Evolutionary conservation across 1,140 invertebrate genomes (phyloP).

Genomic region (Pseudoatta argentina): DNA sequence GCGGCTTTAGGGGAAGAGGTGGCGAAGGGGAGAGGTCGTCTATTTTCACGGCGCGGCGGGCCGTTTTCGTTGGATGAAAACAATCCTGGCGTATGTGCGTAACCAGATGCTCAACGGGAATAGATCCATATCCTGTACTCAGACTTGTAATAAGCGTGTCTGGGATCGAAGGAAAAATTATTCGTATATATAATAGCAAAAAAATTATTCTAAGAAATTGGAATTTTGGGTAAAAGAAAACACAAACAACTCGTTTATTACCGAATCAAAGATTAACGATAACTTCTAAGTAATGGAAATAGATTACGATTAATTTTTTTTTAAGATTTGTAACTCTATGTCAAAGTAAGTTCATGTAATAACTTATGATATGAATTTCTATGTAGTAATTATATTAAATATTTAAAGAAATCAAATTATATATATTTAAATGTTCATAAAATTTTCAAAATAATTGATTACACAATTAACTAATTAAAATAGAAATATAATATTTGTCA

Average conservation of each 20-base stretch:
- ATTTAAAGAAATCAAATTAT: not conserved
- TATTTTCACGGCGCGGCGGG: conserved; percentile 71
- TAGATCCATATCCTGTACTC: conserved; percentile 20
- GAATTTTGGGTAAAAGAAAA: not conserved
- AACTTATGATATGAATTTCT: not conserved
- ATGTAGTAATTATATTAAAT: not conserved
- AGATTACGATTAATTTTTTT: not conserved
- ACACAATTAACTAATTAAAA: not conserved
- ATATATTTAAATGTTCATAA: not conserved
- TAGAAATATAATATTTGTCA: conserved; percentile 1
- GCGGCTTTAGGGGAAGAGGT: conserved; percentile 26
- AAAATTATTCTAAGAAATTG: not conserved
- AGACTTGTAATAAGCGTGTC: not conserved
- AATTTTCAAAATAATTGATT: not conserved
- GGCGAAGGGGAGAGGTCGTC: conserved; percentile 41
- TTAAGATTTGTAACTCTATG: not conserved
- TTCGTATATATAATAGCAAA: not conserved
- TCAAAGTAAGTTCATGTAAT: not conserved
- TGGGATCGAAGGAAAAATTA: conserved; percentile 8
- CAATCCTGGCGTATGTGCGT: conserved; percentile 52
- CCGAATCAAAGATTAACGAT: not conserved
- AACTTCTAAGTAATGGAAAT: not conserved
- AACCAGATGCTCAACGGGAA: conserved; percentile 11
- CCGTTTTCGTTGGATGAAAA: conserved; percentile 72
- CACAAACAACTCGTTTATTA: not conserved